Conservation (phyloP, 37 sponge, comb jelly and placozoan species). For the Oscarella lobularis region DNA sequence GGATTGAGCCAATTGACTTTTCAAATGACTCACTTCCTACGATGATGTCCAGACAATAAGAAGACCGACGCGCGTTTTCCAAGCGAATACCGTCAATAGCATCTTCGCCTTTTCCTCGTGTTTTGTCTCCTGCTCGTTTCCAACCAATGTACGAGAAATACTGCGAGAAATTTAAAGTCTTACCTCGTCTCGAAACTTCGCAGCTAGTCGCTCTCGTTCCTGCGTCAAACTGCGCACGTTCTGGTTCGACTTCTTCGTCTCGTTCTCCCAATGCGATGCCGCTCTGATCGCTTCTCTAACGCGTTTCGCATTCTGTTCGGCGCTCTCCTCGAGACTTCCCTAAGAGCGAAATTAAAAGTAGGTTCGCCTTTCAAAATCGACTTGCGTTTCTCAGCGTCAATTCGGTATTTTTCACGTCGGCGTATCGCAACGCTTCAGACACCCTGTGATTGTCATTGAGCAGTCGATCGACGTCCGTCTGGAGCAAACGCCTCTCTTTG, state of each 20-base stretch:
- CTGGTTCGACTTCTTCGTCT: neutral
- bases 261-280: neutral
- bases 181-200: too few relatives aligned
- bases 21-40: too few relatives aligned
- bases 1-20: neutral
- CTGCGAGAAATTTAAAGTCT: too few relatives aligned
- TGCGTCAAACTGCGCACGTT: neutral
- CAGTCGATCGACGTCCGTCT: neutral
- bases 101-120: too few relatives aligned
- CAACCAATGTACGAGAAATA: too few relatives aligned
- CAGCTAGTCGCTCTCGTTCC: neutral
- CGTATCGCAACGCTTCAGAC: neutral
- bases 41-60: too few relatives aligned
- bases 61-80: too few relatives aligned
- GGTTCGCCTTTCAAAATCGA: neutral
- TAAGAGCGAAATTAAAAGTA: neutral
- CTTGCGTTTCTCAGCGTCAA: neutral
- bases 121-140: too few relatives aligned
- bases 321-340: neutral
- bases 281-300: neutral
- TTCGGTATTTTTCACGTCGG: neutral
- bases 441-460: neutral
- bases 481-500: neutral
- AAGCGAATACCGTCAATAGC: too few relatives aligned
- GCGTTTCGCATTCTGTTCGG: neutral